Evolutionary conservation across 2,797 vertebrate species (phyloP), one percentile per base, ranked within the genome.

Genomic region (Leptatherina wallacei): DNA sequence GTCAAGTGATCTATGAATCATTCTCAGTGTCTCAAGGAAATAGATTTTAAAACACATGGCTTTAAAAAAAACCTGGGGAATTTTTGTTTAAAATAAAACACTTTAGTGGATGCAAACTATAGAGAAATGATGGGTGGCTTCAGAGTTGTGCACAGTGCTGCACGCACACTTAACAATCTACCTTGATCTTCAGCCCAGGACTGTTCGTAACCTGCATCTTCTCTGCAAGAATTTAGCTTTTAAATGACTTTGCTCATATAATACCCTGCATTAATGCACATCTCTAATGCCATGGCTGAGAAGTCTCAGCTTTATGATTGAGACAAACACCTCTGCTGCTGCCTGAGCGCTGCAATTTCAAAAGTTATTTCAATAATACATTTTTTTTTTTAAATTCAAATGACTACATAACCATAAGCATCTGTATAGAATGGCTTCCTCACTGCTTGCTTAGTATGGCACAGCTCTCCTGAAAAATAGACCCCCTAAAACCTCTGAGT

Each of bases 401-500:
- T 49, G 9, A 49, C 12, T 68, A 22, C 38, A 22, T 58, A 57
- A 71, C 30, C 49, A 16, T 71, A 73, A 78, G 71, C 49, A 77
- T 78, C 44, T 73, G 60, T 57, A 70, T 36, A 47, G 74, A 29
- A 42, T 72, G 62, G 73, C 71, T 47, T 77, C 65, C 66, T 72
- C 77, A 65, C 72, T 58, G 69, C 81, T 75, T n/a, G 69, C 85
- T 88, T 84, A 89, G 84, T 77, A 77, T 69, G 71, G 58, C 85
- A 73, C 70, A 81, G 85, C 86, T 92, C 88, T 78, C 81, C 74
- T 83, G 84, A 89, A 79, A 91, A 86, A 79, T 62, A 80, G 84
- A 89, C 86, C 88, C 18, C 40, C 75, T 90, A 88, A 93, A 92
- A 94, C 87, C 91, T 93, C 84, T 78, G 61, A 83, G 92, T 94